Conservation (phyloP, 23 tunicate genomes). For the Diplosoma virens region DNA sequence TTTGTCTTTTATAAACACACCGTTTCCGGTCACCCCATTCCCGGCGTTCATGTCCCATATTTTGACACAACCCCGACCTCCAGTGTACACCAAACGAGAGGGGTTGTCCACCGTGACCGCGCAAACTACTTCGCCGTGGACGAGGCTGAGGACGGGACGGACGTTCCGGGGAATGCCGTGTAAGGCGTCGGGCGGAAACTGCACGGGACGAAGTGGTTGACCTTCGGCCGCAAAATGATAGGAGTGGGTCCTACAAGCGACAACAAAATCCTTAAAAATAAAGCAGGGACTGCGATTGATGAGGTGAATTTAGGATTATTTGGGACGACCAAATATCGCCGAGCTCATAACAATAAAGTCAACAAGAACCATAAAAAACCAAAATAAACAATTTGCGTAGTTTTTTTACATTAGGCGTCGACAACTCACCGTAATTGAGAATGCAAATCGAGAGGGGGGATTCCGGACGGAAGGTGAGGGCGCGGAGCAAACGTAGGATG, state of each 20-base stretch:
- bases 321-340: no score
- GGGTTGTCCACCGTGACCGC: constrained; percentile 95
- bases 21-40: constrained; percentile 33
- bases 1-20: constrained; percentile 47
- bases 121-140: constrained; percentile 94
- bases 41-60: constrained; percentile 86
- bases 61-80: constrained; percentile 94
- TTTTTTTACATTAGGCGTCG: background rate
- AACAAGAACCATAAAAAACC: no score
- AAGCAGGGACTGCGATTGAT: no score
- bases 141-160: constrained; percentile 63
- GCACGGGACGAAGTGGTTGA: constrained; percentile 85
- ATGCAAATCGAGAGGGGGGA: constrained; percentile 34
- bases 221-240: constrained; percentile 82
- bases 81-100: constrained; percentile 81
- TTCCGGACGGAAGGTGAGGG: constrained; percentile 30
- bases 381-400: no score
- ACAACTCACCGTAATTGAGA: constrained; percentile 25
- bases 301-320: no score
- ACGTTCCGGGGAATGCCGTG: constrained; percentile 82
- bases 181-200: constrained; percentile 81
- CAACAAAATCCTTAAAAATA: no score
- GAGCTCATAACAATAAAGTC: no score
- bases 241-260: constrained; percentile 74
- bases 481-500: constrained; percentile 21